Evolutionary conservation across 30 jellyfish, hydroid and myxozoan species (phyloP).

Genomic region (Aurelia aurita complex sp. Pacific): DNA sequence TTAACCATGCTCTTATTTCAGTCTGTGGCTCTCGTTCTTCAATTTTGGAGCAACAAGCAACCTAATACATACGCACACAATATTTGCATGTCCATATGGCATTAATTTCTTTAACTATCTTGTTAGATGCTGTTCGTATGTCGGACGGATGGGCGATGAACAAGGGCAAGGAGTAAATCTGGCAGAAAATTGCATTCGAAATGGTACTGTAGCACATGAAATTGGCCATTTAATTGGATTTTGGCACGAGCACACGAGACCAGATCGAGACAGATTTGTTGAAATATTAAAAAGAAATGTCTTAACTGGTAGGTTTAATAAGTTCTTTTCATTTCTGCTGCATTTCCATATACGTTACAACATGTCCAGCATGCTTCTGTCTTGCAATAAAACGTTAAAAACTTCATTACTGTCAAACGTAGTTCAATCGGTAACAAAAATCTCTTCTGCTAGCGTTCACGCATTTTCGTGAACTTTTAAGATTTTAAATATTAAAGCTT

Average conservation of each 20-base stretch:
- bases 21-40: no score
- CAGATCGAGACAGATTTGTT: slow-evolving; percentile 82
- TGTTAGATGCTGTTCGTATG: slow-evolving; percentile 84
- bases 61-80: no score
- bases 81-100: no score
- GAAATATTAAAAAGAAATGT: slow-evolving; percentile 53
- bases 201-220: slow-evolving; percentile 79
- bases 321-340: background rate
- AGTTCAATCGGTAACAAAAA: no score
- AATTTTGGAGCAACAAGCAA: no score
- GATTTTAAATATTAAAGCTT: no score
- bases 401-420: no score
- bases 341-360: background rate
- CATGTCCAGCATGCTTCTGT: background rate
- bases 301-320: slow-evolving; percentile 26
- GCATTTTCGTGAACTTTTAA: no score
- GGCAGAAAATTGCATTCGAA: slow-evolving; percentile 64
- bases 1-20: no score
- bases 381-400: no score
- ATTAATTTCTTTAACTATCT: background rate
- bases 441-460: no score
- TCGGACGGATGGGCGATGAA: slow-evolving; percentile 91
- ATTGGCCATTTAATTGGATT: slow-evolving; percentile 89
- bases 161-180: slow-evolving; percentile 87
- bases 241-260: slow-evolving; percentile 97